Base-by-base conservation (phyloP, 2,113 vertebrate genomes). In the Echinops telfairi region DNA sequence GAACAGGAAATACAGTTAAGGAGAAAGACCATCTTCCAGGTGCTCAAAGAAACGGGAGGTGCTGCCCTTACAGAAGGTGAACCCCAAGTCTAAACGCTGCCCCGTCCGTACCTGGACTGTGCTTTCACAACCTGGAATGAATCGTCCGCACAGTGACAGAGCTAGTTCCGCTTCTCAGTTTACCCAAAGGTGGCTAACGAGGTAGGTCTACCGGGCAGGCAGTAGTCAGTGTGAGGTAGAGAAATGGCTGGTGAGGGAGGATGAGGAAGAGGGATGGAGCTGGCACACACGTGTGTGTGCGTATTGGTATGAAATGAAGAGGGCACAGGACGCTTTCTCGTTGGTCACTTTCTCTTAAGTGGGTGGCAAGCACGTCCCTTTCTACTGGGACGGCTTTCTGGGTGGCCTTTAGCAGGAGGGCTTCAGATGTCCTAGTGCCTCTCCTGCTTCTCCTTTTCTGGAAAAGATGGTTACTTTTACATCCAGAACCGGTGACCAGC, bases 381-480 rank as follows among this genome's bases (percentile, higher is more conserved):
- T 40, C 64, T 16, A 40, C 17, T 85, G 36, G 80, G 92, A 93
- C 85, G 7, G 57, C 64, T 73, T 87, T 91, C n/a, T 38, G 33
- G 19, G 33, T n/a, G 27, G 17, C 31, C 23, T 40, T 66, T 38
- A 31, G 6, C 23, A 64, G 4, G 57, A 76, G 12, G 16, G 16
- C 11, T 71, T 36, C 40, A 64, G 47, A 93, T 47, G n/a, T 47
- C 83, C 1, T 23, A 15, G 2, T 0, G 77, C 2, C 29, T 66
- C 29, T 78, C 20, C 40, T 66, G 53, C 5, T 1, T 15, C 20
- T 85, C n/a, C 33, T 87, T 78, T 89, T 86, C 64, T 19, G 25
- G 29, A 57, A 60, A 84, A 79, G 23, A 79, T 36, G 60, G 25
- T 53, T 92, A 90, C 73, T 88, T 81, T 82, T 82, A 88, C 58